Conservation (phyloP, 2,888 invertebrate species). For the Philereme vetulata region DNA sequence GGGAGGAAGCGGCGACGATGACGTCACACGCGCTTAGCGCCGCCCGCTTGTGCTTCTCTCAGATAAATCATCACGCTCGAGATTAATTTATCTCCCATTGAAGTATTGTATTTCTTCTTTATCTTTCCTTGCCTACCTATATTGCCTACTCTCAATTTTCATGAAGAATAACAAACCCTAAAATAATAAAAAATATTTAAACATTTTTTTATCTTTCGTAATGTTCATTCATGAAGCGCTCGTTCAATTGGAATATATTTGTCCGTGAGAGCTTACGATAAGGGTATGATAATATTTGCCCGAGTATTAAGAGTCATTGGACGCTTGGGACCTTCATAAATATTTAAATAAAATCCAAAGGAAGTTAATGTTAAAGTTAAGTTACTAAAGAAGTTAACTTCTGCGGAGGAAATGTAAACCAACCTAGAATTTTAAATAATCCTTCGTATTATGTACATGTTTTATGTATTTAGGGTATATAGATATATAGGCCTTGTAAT, state of each 20-base stretch:
- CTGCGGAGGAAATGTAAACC: slow-evolving; percentile 43
- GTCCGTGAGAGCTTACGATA: slow-evolving; percentile 55
- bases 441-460: no score
- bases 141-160: slow-evolving; percentile 28
- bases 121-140: slow-evolving; percentile 38
- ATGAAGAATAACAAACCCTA: slow-evolving; percentile 22
- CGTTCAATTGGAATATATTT: slow-evolving; percentile 49
- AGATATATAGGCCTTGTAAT: no score
- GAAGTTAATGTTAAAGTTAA: no score
- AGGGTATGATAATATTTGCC: slow-evolving; percentile 64
- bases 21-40: slow-evolving; percentile 58
- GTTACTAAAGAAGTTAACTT: slow-evolving; percentile 59
- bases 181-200: slow-evolving; percentile 25
- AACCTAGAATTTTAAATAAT: slow-evolving; percentile 9
- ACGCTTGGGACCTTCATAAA: slow-evolving; percentile 68
- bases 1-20: slow-evolving; percentile 61
- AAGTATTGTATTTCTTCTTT: slow-evolving; percentile 55
- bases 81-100: slow-evolving; percentile 67
- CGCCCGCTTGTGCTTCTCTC: slow-evolving; percentile 44
- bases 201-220: slow-evolving; percentile 33
- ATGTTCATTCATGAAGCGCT: slow-evolving; percentile 44
- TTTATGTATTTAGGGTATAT: no score
- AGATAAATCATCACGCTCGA: slow-evolving; percentile 71
- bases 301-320: slow-evolving; percentile 69
- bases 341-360: slow-evolving; percentile 67